Base-by-base conservation (phyloP, 2,113 vertebrate genomes). In the Callorhinus ursinus region DNA sequence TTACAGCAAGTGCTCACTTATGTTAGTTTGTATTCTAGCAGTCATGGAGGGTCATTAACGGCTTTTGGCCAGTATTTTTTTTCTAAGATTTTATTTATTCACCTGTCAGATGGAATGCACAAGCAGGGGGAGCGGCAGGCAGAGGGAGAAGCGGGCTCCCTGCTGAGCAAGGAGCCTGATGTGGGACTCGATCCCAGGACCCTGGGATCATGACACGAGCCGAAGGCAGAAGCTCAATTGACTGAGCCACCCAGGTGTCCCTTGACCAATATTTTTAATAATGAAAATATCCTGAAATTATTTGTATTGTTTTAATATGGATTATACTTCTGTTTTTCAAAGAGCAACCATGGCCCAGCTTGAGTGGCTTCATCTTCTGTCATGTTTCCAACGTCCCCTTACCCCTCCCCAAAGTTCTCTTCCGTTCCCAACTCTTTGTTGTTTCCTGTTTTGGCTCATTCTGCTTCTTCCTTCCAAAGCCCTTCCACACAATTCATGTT, bases 1-100 rank as follows among this genome's bases (percentile, higher is more conserved):
- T 49, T 76, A 69, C 16, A 69, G 51, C 3, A 49, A 79, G 36
- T 22, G 53, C 69, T 89, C 67, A 69, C 22, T 88, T 88, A 93
- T 24, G 51, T 65, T 42, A 61, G 21, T 46, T 42, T 55, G 15
- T 59, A 36, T 61, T 61, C 53, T 67, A 53, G 61, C 16, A 13
- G 65, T 31, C 51, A 72, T 53, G 2, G 72, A 24, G 65, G 89
- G 72, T 77, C 33, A 9, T 46, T 77, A 9, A 26, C 42, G 80
- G 42, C 2, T 91, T 94, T 97, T 79, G 76, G 91, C 71, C 84
- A 86, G 72, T 42, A 72, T 92, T 95, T 96, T 94, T 19, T 55
- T 53, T 55, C 15, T 55, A 55, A 55, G 53, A 55, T 55, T 55
- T 55, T 46, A 46, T 46, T 46, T 46, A 46, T 46, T 46, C 46